These are phyloP conservation scores for Arothron firmamentum DNA, from an alignment of 2,113 vertebrate genomes.

Conservation along the genomic window DNA sequence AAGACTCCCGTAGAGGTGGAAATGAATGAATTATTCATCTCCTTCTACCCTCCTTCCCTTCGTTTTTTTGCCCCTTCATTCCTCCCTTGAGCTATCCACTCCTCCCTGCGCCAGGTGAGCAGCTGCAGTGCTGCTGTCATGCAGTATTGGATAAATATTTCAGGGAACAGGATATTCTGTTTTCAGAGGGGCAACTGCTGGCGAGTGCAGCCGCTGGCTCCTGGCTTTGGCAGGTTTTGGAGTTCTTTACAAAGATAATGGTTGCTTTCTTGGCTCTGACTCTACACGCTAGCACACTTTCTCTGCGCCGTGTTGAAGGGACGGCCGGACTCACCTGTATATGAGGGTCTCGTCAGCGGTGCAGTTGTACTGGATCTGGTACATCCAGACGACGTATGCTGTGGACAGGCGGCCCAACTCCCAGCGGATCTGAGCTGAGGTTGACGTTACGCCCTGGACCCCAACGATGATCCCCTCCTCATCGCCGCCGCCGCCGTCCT, in stretches of 20 bases:
- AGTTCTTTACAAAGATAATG: neutral
- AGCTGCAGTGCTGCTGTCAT: conserved; percentile 16
- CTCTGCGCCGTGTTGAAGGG: no score
- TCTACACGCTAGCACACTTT: neutral
- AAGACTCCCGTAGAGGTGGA: conserved; percentile 36
- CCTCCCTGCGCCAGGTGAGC: conserved; percentile 37
- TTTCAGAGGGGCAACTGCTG: conserved; percentile 2
- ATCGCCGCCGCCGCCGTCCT: conserved; percentile 42
- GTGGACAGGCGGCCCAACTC: conserved; percentile 70
- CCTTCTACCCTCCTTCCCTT: conserved; percentile 21
- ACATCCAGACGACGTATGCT: conserved; percentile 78
- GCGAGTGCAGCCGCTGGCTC: neutral
- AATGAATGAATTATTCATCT: conserved; percentile 61
- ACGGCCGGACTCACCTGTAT: conserved; percentile 72
- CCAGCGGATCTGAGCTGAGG: conserved; percentile 86
- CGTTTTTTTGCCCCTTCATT: conserved; percentile 27
- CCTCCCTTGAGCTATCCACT: conserved; percentile 35
- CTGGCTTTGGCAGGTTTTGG: no score
- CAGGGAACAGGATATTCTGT: conserved; percentile 12
- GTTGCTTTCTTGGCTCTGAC: neutral
- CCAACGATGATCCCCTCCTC: conserved; percentile 68
- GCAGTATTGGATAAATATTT: conserved; percentile 58
- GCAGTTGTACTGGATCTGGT: conserved; percentile 81
- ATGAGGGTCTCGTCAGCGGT: conserved; percentile 73
- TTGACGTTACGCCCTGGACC: conserved; percentile 81